These are phyloP conservation scores for Drosophila pandora DNA, from an alignment of 1,140 invertebrate species.

Conservation along the genomic window DNA sequence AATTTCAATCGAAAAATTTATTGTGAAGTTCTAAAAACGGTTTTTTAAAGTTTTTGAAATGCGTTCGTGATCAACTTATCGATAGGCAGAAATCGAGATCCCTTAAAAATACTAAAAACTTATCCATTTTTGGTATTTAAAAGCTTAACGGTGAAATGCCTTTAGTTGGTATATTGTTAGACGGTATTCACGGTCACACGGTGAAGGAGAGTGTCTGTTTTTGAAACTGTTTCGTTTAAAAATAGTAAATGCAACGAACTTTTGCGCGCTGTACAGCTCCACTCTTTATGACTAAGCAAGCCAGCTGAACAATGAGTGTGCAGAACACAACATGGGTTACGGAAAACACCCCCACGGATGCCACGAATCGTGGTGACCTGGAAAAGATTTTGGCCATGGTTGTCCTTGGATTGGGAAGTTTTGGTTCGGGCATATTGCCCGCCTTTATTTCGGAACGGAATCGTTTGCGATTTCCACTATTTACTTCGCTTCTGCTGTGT, in stretches of 20 bases:
- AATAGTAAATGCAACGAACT: slow-evolving; percentile 61
- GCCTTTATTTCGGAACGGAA: slow-evolving; percentile 86
- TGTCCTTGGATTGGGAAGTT: slow-evolving; percentile 87
- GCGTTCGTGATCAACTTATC: too few relatives aligned
- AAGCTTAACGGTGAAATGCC: too few relatives aligned
- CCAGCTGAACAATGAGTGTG: slow-evolving; percentile 39
- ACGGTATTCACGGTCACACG: not conserved
- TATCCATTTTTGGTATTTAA: not conserved
- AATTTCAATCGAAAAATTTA: too few relatives aligned
- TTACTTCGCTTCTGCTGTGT: slow-evolving; percentile 89
- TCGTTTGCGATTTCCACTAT: slow-evolving; percentile 85
- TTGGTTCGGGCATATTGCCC: slow-evolving; percentile 88
- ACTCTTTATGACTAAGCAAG: slow-evolving; percentile 41
- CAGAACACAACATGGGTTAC: slow-evolving; percentile 14
- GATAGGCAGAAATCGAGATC: not conserved
- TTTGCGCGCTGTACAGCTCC: slow-evolving; percentile 6
- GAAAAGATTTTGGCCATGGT: slow-evolving; percentile 90
- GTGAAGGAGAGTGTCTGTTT: slow-evolving; percentile 9
- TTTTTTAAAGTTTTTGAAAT: not conserved
- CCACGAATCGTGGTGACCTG: slow-evolving; percentile 66
- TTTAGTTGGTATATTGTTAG: not conserved
- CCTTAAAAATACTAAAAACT: not conserved
- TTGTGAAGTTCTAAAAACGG: too few relatives aligned
- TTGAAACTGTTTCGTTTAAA: slow-evolving; percentile 38
- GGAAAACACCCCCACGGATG: slow-evolving; percentile 6